Evolutionary conservation across 2,113 vertebrate species (phyloP), one percentile per base, ranked within the genome.

Genomic region (Pipa parva): DNA sequence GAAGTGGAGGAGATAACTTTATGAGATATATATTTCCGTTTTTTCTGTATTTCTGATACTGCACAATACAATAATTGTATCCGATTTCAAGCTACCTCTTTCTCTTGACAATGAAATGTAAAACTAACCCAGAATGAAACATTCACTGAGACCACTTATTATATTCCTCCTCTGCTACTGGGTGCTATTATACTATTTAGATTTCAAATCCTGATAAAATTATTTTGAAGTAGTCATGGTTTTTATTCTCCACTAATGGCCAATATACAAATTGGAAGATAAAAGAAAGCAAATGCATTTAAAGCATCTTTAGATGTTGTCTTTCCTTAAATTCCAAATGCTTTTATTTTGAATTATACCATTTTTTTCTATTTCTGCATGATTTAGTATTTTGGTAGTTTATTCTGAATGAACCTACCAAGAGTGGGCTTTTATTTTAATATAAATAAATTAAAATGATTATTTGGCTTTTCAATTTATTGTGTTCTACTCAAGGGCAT

Each of bases 251-350:
- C 22, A 26, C 51, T 26, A 54, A 54, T 26, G 12, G 51, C 15
- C 2, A 21, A 15, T 28, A 11, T n/a, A 12, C 24, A 26, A 26
- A 54, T 26, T 11, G 22, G 11, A 54, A 54, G 22, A 54, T 54
- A 21, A 25, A 54, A 54, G 51, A 25, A 25, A 26, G 27, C 15
- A 52, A 28, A 54, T 54, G 51, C 51, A 28, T 54, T 26, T 54
- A 22, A 22, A 54, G 7, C 27, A 7, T 17, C 7, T 54, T 54
- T 17, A 11, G 27, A 10, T 50, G 18, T 5, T 26, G 28, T 31
- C 12, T n/a, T 17, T 42, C 39, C 7, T 42, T 42, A 42, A 42
- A 42, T n/a, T 42, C 1, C 1, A 3, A 7, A 15, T 42, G 39
- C 15, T 42, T 42, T n/a, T 42, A 42, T 42, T 42, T n/a, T 18